A percentile compares a stretch with the other conserved stretches of the same genome.
Evolutionary conservation across 2,113 vertebrate species (phyloP).

Genomic region (Tyto alba): DNA sequence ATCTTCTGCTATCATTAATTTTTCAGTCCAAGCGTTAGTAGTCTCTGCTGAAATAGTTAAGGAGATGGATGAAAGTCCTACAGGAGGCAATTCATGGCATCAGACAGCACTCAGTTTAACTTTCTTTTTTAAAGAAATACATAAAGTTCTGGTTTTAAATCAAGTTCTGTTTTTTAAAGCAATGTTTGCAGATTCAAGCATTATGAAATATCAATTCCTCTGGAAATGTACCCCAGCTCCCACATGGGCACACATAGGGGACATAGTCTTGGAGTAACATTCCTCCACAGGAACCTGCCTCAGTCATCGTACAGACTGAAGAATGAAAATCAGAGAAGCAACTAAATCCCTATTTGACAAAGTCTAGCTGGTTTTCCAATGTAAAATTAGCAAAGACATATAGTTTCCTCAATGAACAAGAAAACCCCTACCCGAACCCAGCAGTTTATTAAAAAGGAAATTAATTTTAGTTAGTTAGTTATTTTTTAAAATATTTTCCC

Average conservation of each 20-base stretch:
- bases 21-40: not conserved
- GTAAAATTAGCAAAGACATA: not conserved
- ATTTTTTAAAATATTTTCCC: slow-evolving; percentile 30
- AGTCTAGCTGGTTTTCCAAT: not conserved
- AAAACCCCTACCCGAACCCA: not conserved
- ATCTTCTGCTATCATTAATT: not conserved
- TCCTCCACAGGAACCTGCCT: not conserved
- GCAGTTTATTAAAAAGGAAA: slow-evolving; percentile 2
- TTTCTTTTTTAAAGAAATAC: not conserved
- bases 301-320: not conserved
- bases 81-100: not conserved
- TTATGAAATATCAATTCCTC: not conserved
- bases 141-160: not conserved
- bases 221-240: not conserved
- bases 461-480: not conserved
- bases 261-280: not conserved
- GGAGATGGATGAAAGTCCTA: slow-evolving; percentile 4
- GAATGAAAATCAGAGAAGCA: not conserved
- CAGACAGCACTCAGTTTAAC: not conserved
- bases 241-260: not conserved
- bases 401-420: not conserved
- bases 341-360: not conserved
- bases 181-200: not conserved
- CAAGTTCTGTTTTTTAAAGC: not conserved
- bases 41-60: not conserved